Evolutionary conservation across 2,113 vertebrate genomes (phyloP).

Genomic region (Sebastes fasciatus): DNA sequence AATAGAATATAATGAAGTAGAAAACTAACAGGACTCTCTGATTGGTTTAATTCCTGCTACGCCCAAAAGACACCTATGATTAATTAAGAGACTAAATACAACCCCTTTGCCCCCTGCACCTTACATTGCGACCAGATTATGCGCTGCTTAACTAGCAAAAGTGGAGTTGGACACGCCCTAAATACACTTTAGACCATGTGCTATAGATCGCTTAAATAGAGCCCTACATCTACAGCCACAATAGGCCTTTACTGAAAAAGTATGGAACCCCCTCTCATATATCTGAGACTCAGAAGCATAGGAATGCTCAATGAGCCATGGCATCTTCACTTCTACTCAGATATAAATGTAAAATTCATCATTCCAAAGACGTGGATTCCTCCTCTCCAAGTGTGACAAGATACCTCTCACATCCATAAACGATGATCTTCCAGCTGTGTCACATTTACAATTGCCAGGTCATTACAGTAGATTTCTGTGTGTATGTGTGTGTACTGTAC

Average conservation of each 20-base stretch:
- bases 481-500: neutral
- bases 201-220: no score
- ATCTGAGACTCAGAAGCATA: neutral
- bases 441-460: slow-evolving; percentile 12
- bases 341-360: slow-evolving; percentile 1
- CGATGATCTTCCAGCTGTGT: slow-evolving; percentile 1
- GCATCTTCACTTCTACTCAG: neutral
- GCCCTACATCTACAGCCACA: neutral
- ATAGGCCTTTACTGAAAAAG: neutral
- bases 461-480: neutral
- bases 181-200: no score
- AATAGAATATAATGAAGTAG: no score
- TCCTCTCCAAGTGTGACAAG: slow-evolving; percentile 5
- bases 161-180: no score
- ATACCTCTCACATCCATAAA: slow-evolving; percentile 18
- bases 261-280: neutral
- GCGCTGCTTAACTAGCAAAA: no score
- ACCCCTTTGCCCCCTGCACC: no score
- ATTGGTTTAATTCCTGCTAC: no score
- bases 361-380: slow-evolving; percentile 22
- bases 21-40: no score
- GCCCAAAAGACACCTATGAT: no score
- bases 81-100: no score
- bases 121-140: no score
- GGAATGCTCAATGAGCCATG: slow-evolving; percentile 19